These are phyloP conservation scores for Melanostigma gelatinosum DNA, from an alignment of 2,113 vertebrate species.

Conservation along the genomic window DNA sequence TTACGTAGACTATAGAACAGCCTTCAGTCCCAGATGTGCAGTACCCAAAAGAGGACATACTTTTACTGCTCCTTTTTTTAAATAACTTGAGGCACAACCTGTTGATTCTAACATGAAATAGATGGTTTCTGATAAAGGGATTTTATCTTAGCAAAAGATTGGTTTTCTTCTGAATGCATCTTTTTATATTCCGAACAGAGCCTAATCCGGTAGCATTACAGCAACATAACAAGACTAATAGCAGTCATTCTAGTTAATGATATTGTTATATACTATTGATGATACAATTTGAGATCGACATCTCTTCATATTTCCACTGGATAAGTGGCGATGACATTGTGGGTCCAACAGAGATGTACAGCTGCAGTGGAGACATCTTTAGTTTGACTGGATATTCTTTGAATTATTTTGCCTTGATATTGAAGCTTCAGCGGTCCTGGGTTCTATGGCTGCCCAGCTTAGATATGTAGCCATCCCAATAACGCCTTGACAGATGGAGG, in stretches of 20 bases:
- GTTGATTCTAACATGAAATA: conserved; percentile 26
- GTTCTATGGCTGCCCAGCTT: background rate
- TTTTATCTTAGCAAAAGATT: conserved; percentile 12
- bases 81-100: conserved; percentile 14
- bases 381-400: conserved; percentile 13
- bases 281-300: background rate
- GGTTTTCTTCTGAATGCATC: conserved; percentile 1
- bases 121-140: background rate
- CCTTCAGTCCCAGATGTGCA: background rate
- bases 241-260: background rate
- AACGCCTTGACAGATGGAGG: background rate
- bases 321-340: background rate
- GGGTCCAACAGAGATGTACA: background rate
- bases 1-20: background rate
- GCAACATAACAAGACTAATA: background rate
- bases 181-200: conserved; percentile 6
- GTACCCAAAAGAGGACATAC: background rate
- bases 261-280: background rate
- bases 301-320: background rate
- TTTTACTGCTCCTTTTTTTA: conserved; percentile 9
- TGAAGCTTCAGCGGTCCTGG: background rate
- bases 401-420: background rate
- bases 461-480: background rate
- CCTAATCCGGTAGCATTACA: background rate
- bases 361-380: background rate